Evolutionary conservation across 2,888 invertebrate genomes (phyloP).

Genomic region (Eupithecia subfuscata): DNA sequence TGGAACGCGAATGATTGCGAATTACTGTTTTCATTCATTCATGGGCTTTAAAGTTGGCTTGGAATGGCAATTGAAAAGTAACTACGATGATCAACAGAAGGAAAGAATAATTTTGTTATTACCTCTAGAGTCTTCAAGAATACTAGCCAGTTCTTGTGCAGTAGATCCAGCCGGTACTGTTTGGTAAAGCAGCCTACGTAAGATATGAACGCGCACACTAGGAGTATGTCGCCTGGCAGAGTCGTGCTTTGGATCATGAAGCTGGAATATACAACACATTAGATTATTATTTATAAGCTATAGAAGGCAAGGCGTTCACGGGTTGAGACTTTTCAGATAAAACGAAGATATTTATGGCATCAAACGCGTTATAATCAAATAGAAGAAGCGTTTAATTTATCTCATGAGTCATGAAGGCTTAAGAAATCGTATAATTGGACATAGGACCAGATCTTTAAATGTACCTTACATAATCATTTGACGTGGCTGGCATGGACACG

Average conservation of each 20-base stretch:
- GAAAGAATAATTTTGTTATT: neutral
- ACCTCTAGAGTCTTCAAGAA: constrained; percentile 91
- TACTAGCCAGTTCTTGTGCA: constrained; percentile 95
- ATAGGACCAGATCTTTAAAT: no score
- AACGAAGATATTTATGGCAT: neutral
- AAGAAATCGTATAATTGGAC: neutral
- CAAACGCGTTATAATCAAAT: neutral
- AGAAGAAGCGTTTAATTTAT: neutral
- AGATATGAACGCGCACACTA: constrained; percentile 97
- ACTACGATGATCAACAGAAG: no score
- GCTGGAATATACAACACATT: constrained; percentile 69
- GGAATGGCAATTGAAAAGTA: neutral
- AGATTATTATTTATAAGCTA: neutral
- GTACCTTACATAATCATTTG: neutral
- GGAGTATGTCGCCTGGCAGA: constrained; percentile 96
- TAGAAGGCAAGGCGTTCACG: neutral
- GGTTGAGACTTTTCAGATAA: neutral
- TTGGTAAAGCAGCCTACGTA: constrained; percentile 99
- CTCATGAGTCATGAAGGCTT: neutral
- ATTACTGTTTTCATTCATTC: no score
- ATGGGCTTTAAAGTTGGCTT: no score
- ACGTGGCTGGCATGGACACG: neutral
- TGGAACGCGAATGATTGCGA: no score
- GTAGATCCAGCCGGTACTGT: constrained; percentile 93
- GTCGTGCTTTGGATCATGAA: constrained; percentile 95